These are phyloP conservation scores for Lophotriccus pileatus DNA, from an alignment of 2,797 vertebrate genomes.

Conservation along the genomic window DNA sequence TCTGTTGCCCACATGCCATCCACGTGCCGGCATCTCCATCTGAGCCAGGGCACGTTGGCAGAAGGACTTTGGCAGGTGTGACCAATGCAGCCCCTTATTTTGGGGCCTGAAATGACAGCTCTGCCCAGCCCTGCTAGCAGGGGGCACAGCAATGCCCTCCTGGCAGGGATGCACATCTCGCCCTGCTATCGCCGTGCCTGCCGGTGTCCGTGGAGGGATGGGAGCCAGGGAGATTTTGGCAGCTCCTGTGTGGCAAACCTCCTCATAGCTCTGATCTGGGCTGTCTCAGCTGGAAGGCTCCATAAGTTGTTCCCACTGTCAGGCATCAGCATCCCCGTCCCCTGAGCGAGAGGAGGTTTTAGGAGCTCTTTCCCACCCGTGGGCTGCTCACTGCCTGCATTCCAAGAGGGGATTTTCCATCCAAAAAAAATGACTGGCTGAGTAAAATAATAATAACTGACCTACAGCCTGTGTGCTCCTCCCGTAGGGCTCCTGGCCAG, in stretches of 20 bases:
- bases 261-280: accelerated
- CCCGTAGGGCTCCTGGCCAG: background rate
- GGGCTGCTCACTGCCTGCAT: accelerated
- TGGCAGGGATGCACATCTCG: background rate
- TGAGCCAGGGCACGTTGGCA: background rate
- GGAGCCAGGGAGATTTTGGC: background rate
- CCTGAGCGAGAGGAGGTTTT: background rate
- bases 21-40: accelerated
- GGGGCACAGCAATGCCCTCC: background rate
- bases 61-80: background rate
- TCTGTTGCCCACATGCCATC: background rate
- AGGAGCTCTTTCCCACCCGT: background rate
- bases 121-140: background rate
- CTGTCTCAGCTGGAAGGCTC: background rate
- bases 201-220: accelerated
- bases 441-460: background rate
- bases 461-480: background rate
- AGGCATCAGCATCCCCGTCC: background rate
- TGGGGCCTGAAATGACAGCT: background rate
- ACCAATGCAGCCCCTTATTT: background rate
- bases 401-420: background rate
- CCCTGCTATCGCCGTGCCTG: accelerated
- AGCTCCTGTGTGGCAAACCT: background rate
- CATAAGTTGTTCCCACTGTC: accelerated
- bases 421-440: accelerated